Base-by-base conservation (phyloP, 1,140 invertebrate genomes). In the Xylocopa sonorina region DNA sequence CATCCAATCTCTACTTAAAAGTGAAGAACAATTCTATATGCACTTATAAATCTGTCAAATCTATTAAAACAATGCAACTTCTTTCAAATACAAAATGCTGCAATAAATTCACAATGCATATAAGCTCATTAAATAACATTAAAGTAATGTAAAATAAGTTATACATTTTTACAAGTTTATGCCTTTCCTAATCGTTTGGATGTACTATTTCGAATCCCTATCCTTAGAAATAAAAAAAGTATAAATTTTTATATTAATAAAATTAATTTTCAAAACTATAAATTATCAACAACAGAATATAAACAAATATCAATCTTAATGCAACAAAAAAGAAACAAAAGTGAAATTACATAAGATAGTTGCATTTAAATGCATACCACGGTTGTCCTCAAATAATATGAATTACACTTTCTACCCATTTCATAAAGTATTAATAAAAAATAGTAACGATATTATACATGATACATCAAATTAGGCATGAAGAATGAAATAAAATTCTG, bases 1-100 rank as follows among this genome's bases (percentile, higher is more conserved):
- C 46, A 41, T 29, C 71, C 80, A n/a, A 80, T 18, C 71, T 12
- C 82, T 84, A 80, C 27, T 76, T 80, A 77, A 84, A 69, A 83
- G 68, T 53, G 43, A n/a, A n/a, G 51, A 80, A 84, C 60, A 58
- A 29, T 51, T 76, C 51, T 83, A 80, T 73, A 75, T 66, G 18
- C 62, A 53, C 53, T 53, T 71, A 29, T 83, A 60, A 66, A 38
- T 83, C 10, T 62, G n/a, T 53, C 55, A 68, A 46, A 57, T 79
- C 50, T 78, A 74, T 82, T 34, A 14, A 58, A 83, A 27, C 16
- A 64, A 75, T 84, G 21, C 29, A 60, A 75, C 64, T 64, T 48
- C 32, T 51, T 55, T 55, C 60, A 69, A 80, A 62, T 75, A 84
- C 51, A 76, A 83, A 75, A 84, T 71, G 69, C 58, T 41, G 50